Evolutionary conservation across 2,888 invertebrate species (phyloP).

Genomic region (Galeruca laticollis): DNA sequence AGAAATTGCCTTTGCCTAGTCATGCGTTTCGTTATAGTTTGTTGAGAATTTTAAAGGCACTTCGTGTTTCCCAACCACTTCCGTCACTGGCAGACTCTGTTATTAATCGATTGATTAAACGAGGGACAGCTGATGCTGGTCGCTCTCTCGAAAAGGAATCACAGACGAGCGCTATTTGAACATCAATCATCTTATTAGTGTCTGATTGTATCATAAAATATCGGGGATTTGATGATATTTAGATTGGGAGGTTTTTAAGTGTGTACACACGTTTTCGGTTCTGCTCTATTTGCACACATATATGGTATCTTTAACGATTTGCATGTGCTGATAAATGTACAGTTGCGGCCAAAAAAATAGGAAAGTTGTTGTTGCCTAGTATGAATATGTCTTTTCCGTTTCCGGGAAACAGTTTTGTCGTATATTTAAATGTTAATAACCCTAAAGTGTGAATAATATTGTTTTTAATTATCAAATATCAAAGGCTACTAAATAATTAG

Average conservation of each 20-base stretch:
- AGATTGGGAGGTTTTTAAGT: conserved; percentile 19
- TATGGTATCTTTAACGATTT: no score
- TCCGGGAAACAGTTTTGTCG: no score
- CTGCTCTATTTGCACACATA: conserved; percentile 5
- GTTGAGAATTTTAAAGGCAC: conserved; percentile 28
- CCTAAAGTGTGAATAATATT: no score
- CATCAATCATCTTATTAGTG: conserved; percentile 44
- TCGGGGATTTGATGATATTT: conserved; percentile 23
- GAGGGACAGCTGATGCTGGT: conserved; percentile 40
- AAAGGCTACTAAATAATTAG: no score
- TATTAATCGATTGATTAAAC: conserved; percentile 39
- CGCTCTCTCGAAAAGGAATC: conserved; percentile 36
- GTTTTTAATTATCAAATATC: no score
- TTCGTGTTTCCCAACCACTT: conserved; percentile 31
- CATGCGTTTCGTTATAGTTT: conserved; percentile 31
- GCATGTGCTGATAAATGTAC: no score
- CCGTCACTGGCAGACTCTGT: conserved; percentile 35
- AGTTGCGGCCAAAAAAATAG: no score
- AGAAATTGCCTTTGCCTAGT: conserved; percentile 30
- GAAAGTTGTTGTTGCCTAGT: no score
- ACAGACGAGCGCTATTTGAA: conserved; percentile 41
- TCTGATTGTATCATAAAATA: conserved; percentile 31
- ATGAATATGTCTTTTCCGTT: no score
- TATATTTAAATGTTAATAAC: no score
- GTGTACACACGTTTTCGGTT: background rate